Evolutionary conservation across 1,140 invertebrate species (phyloP).

Genomic region (Protaetia brevitarsis): DNA sequence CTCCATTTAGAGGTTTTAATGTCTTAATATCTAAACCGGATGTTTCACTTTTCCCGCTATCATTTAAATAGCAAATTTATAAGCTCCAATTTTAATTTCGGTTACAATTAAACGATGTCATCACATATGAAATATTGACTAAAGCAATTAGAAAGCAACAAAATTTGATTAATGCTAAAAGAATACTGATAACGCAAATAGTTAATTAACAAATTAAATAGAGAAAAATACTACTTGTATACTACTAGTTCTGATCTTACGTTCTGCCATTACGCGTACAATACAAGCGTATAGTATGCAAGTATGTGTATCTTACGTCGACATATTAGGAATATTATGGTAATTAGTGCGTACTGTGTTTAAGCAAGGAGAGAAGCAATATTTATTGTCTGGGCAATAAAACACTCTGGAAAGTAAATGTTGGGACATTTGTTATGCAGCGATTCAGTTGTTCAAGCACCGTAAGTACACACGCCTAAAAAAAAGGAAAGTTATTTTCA

Average conservation of each 20-base stretch:
- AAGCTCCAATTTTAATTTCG: neutral
- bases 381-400: neutral
- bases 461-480: neutral
- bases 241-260: neutral
- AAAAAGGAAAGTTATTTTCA: neutral
- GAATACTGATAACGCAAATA: conserved; percentile 12
- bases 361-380: conserved; percentile 11
- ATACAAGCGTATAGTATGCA: neutral
- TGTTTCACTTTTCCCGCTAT: neutral
- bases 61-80: neutral
- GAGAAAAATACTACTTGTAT: neutral
- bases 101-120: neutral
- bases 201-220: conserved; percentile 3
- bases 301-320: neutral
- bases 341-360: neutral
- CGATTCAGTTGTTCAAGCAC: neutral
- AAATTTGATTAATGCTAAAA: conserved; percentile 11
- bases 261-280: neutral
- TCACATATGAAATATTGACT: neutral
- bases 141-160: neutral
- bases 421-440: conserved; percentile 4
- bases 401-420: neutral
- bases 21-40: neutral
- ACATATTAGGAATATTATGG: conserved; percentile 1
- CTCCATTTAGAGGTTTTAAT: neutral